A percentile compares a stretch with the other conserved stretches of the same genome.
Conservation (phyloP, 2,797 vertebrate species). For the Myripristis murdjan region DNA sequence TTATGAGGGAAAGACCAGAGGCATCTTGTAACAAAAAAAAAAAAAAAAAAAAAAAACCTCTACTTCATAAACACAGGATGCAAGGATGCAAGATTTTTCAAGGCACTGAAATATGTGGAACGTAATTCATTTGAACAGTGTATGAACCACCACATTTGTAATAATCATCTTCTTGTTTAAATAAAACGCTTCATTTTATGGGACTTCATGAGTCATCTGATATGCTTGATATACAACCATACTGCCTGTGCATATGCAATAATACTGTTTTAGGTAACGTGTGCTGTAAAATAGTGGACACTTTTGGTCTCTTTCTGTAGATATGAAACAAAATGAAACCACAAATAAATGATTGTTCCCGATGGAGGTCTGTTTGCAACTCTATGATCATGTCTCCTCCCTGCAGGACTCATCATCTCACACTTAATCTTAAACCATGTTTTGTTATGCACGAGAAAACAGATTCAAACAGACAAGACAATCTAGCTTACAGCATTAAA, state of each 20-base stretch:
- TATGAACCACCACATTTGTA: conserved; percentile 14
- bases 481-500: conserved; percentile 78
- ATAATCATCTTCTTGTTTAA: conserved; percentile 17
- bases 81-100: conserved; percentile 3
- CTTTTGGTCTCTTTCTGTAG: conserved; percentile 59
- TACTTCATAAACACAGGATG: neutral
- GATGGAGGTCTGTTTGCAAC: conserved; percentile 37
- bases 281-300: conserved; percentile 65
- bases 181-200: conserved; percentile 34
- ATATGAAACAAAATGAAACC: conserved; percentile 58
- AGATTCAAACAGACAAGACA: conserved; percentile 62
- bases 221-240: conserved; percentile 45
- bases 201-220: conserved; percentile 36
- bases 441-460: neutral
- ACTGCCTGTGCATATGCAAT: conserved; percentile 72
- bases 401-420: neutral
- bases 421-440: too few species aligned
- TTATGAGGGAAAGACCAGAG: neutral
- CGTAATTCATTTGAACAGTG: conserved; percentile 6
- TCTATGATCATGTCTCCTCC: conserved; percentile 10
- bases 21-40: conserved; percentile 4
- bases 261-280: conserved; percentile 52
- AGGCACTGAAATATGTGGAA: neutral
- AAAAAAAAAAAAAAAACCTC: too few species aligned
- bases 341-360: conserved; percentile 65